phyloP scores from a whole-genome alignment of 1,140 invertebrate species.

The Drosophila auraria region DNA sequence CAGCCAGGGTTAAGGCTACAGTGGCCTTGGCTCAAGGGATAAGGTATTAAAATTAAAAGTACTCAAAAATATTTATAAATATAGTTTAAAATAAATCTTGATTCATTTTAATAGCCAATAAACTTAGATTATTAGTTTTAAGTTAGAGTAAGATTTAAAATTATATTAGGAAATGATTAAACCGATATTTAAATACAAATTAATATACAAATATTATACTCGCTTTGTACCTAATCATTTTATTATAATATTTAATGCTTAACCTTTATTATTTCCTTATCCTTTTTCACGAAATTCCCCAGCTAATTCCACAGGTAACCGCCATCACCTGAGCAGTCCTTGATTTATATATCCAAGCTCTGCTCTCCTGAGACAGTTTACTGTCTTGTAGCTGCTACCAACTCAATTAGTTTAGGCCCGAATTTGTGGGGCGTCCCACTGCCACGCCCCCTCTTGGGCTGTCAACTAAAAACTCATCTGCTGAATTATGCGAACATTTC shows the following conservation, averaged over 20 bases:
- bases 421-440: constrained; percentile 7
- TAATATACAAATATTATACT: too few species aligned
- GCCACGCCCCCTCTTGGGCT: constrained; percentile 13
- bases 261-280: too few species aligned
- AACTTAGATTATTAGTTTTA: too few species aligned
- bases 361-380: neutral
- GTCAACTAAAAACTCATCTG: constrained; percentile 65
- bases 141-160: too few species aligned
- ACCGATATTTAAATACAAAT: too few species aligned
- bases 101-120: too few species aligned
- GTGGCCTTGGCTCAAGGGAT: neutral
- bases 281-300: neutral
- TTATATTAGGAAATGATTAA: too few species aligned
- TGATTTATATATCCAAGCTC: neutral
- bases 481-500: constrained; percentile 60
- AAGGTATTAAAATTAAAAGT: too few species aligned
- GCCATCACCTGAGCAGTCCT: neutral
- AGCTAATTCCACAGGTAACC: neutral
- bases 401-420: constrained; percentile 41
- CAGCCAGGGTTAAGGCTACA: neutral
- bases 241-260: too few species aligned
- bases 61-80: too few species aligned
- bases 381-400: constrained; percentile 5
- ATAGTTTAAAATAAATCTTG: too few species aligned
- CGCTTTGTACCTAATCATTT: too few species aligned